These are phyloP conservation scores for Mnemiopsis leidyi DNA, from an alignment of 37 sponge, comb jelly and placozoan genomes.

Conservation along the genomic window DNA sequence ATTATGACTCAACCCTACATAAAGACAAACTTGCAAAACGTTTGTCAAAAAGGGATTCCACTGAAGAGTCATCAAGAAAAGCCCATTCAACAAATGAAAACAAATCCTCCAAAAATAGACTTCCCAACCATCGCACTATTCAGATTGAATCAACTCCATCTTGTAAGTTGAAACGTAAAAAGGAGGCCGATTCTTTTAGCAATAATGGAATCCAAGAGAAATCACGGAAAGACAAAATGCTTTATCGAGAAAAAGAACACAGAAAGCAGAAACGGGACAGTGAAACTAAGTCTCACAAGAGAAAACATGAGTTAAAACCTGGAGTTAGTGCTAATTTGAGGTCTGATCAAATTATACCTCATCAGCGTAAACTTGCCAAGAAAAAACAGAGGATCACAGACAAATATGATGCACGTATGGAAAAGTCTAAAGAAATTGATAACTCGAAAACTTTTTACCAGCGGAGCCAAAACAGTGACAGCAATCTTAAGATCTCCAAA, in stretches of 20 bases:
- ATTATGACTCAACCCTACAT: neutral
- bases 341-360: conserved; percentile 41
- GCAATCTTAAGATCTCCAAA: neutral
- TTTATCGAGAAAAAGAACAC: neutral
- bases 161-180: neutral
- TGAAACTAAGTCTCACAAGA: neutral
- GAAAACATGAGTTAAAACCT: neutral
- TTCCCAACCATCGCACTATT: neutral
- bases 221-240: neutral
- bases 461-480: neutral
- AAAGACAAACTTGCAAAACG: neutral
- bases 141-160: neutral
- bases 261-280: neutral
- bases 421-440: neutral
- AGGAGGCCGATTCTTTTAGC: neutral
- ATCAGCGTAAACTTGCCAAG: conserved; percentile 12
- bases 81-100: neutral
- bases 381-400: neutral
- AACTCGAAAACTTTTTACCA: conserved; percentile 4
- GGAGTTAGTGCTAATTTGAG: neutral
- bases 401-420: conserved; percentile 14
- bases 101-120: neutral
- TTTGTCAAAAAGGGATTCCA: neutral
- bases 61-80: neutral
- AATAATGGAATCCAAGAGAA: neutral